A percentile compares a stretch with the other conserved stretches of the same genome.
Evolutionary conservation across 2,113 vertebrate genomes (phyloP).

Genomic region (Brachionichthys hirsutus): DNA sequence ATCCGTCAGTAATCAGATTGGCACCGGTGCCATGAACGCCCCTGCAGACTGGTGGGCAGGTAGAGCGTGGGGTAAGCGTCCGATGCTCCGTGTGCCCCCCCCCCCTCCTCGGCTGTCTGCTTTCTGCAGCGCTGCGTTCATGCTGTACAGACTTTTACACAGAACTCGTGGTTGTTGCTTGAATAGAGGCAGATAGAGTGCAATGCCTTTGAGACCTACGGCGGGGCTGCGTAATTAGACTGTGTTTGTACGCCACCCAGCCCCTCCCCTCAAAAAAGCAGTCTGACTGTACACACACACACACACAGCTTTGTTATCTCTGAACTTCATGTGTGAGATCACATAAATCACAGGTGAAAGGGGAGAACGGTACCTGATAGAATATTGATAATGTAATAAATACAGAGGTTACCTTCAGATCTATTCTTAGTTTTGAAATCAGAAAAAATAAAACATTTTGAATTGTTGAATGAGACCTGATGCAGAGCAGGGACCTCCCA

Average conservation of each 20-base stretch:
- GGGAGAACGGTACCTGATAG: conserved; percentile 20
- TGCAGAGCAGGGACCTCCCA: neutral
- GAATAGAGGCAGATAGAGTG: conserved; percentile 69
- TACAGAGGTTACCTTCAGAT: conserved; percentile 17
- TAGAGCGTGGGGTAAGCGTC: no score
- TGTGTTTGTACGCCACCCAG: conserved; percentile 72
- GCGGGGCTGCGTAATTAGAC: conserved; percentile 77
- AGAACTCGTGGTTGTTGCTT: conserved; percentile 67
- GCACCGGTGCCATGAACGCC: no score
- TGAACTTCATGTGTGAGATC: conserved; percentile 23
- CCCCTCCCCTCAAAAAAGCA: conserved; percentile 21
- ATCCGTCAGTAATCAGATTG: no score
- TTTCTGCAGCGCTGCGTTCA: conserved; percentile 67
- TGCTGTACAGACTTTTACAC: conserved; percentile 79
- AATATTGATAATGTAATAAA: conserved; percentile 38
- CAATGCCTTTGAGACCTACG: conserved; percentile 75
- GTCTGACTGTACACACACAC: conserved; percentile 24
- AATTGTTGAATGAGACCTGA: conserved; percentile 9
- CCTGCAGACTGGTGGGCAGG: no score
- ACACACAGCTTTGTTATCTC: conserved; percentile 68
- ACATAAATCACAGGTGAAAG: conserved; percentile 36
- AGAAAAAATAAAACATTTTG: neutral
- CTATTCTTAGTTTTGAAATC: neutral
- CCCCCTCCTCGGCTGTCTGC: conserved; percentile 29
- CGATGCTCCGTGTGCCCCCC: conserved; percentile 6